These are phyloP conservation scores for Caloenas nicobarica DNA, from an alignment of 2,113 vertebrate genomes.

Conservation along the genomic window DNA sequence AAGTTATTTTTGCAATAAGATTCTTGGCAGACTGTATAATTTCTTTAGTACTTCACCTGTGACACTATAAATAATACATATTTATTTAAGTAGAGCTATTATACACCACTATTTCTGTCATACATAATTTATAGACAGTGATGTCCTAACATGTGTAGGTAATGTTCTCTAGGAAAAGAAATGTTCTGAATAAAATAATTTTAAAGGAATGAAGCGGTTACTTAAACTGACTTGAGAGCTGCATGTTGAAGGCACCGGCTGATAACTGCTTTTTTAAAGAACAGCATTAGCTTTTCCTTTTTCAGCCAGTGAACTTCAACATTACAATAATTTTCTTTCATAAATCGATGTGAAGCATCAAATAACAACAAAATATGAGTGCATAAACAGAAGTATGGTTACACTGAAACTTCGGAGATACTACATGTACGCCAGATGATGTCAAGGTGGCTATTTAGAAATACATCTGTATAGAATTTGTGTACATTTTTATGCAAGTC, in stretches of 20 bases:
- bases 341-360: not conserved
- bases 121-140: conserved; percentile 77
- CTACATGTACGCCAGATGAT: not conserved
- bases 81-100: conserved; percentile 73
- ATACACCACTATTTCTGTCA: conserved; percentile 44
- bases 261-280: not conserved
- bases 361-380: not conserved
- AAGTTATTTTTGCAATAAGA: conserved; percentile 68
- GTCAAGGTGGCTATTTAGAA: not conserved
- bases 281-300: not conserved
- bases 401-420: not conserved
- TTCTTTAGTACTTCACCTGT: conserved; percentile 74
- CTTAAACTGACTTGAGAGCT: not conserved
- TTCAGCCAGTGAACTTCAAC: not conserved
- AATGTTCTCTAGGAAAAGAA: conserved; percentile 51
- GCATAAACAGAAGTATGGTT: not conserved
- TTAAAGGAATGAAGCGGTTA: not conserved
- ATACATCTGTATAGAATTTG: not conserved
- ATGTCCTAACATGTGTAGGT: conserved; percentile 53
- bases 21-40: conserved; percentile 68
- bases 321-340: not conserved
- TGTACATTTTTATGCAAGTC: not conserved
- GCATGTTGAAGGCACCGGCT: not conserved
- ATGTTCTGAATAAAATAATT: conserved; percentile 32
- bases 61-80: conserved; percentile 78